Evolutionary conservation across 2,113 vertebrate genomes (phyloP).

Genomic region (Oreochromis aureus): DNA sequence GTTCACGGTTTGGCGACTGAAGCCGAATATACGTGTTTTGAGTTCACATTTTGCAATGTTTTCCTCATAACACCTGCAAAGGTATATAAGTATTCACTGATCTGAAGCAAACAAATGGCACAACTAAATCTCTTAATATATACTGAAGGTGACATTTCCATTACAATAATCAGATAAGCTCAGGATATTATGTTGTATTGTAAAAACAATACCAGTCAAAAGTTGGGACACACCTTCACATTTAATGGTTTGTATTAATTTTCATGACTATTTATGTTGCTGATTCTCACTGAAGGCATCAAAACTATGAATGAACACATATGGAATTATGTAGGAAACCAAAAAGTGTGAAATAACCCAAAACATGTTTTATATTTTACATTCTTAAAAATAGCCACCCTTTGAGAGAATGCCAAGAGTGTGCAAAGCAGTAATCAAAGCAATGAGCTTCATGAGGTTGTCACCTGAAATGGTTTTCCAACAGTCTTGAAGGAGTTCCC

Average conservation of each 20-base stretch:
- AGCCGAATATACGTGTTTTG: not conserved
- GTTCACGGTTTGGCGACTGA: fast-evolving
- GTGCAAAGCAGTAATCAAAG: no score
- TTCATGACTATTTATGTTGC: fast-evolving
- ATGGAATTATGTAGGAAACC: fast-evolving
- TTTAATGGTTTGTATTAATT: not conserved
- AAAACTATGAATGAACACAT: not conserved
- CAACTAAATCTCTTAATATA: not conserved
- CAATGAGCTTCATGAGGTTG: not conserved
- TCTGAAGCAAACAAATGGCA: not conserved
- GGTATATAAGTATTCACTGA: not conserved
- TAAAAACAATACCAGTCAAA: not conserved
- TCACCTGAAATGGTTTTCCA: not conserved
- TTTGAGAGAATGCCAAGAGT: not conserved
- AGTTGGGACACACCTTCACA: not conserved
- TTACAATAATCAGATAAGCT: not conserved
- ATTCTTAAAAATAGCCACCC: not conserved
- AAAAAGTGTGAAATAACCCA: not conserved
- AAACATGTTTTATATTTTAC: not conserved
- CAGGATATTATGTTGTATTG: not conserved
- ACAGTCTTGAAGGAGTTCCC: not conserved
- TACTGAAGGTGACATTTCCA: fast-evolving
- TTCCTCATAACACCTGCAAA: constrained; percentile 45
- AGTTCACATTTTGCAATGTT: not conserved
- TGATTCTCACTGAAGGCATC: not conserved